A percentile compares a stretch with the other conserved stretches of the same genome.
phyloP scores from a whole-genome alignment of 2,888 invertebrate species.

The Aporophyla lueneburgensis region DNA sequence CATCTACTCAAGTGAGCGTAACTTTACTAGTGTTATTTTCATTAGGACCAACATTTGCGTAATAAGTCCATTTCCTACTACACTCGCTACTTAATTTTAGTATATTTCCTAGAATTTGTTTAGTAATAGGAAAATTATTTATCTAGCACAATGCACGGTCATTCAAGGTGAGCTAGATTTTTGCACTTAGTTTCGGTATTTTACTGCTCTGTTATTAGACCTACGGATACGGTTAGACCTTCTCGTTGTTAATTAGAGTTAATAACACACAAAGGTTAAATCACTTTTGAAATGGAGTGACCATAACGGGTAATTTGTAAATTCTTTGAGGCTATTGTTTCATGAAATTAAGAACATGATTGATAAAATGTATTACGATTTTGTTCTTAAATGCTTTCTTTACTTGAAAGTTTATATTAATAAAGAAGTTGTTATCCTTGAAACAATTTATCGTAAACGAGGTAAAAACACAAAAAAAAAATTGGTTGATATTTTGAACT shows the following conservation, averaged over 20 bases:
- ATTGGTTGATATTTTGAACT: conserved; percentile 54
- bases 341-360: too few species aligned
- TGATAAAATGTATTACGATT: neutral
- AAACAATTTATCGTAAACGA: too few species aligned
- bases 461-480: conserved; percentile 34
- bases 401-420: neutral
- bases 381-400: neutral
- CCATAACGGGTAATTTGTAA: neutral
- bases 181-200: conserved; percentile 49
- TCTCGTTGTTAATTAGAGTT: conserved; percentile 41
- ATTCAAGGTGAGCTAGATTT: conserved; percentile 58
- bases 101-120: conserved; percentile 32
- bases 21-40: conserved; percentile 28
- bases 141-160: conserved; percentile 39
- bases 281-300: conserved; percentile 20
- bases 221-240: conserved; percentile 42
- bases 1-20: conserved; percentile 1
- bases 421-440: neutral
- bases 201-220: conserved; percentile 41
- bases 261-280: conserved; percentile 46
- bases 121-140: conserved; percentile 53
- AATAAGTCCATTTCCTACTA: conserved; percentile 40
- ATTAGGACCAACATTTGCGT: conserved; percentile 39
- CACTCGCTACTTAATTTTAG: conserved; percentile 4
- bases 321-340: neutral